Conservation (phyloP, 2,797 vertebrate genomes). For the Phataginus tetradactyla region DNA sequence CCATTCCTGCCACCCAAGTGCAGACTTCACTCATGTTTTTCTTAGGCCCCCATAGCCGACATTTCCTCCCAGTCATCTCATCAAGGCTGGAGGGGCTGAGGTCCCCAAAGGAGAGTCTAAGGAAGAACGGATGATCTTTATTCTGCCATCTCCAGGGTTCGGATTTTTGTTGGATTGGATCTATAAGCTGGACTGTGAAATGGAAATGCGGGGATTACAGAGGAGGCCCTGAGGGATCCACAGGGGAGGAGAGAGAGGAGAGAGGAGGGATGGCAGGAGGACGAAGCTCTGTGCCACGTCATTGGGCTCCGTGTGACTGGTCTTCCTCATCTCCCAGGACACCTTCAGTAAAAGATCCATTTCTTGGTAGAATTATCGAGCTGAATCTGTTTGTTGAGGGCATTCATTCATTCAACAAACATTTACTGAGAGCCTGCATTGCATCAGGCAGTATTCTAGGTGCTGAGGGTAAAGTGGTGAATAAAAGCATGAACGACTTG, state of each 20-base stretch:
- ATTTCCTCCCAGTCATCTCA: neutral
- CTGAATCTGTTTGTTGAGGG: neutral
- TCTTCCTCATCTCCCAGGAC: neutral
- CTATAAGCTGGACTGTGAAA: neutral
- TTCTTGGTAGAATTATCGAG: neutral
- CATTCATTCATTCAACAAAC: neutral
- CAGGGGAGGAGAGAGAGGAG: neutral
- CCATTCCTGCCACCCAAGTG: neutral
- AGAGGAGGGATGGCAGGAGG: neutral
- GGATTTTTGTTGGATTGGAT: neutral
- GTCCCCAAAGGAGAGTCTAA: neutral
- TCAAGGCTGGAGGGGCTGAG: neutral
- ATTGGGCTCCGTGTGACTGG: neutral
- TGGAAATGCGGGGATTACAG: neutral
- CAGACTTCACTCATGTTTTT: neutral
- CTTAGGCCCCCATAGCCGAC: neutral
- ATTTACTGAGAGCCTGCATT: neutral
- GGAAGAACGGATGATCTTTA: neutral
- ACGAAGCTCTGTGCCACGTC: neutral
- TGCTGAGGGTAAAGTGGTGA: neutral
- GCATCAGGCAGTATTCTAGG: neutral
- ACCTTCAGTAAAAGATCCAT: neutral
- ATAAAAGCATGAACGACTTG: neutral
- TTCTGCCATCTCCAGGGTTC: neutral
- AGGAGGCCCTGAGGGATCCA: neutral